Evolutionary conservation across 1,140 invertebrate genomes (phyloP).

Genomic region (Lasaia peninsularis): DNA sequence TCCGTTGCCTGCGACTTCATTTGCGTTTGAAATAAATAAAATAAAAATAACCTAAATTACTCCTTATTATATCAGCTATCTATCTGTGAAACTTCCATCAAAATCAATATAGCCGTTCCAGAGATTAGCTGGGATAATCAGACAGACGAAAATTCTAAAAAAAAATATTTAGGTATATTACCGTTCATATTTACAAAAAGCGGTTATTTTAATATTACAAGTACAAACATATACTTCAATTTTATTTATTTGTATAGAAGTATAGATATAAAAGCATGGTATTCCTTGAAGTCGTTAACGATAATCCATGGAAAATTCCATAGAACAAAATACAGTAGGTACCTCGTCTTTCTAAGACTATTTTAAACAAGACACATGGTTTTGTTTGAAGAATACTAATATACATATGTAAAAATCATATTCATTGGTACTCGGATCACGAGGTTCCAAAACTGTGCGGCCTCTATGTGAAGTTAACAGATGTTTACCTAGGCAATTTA

Average conservation of each 20-base stretch:
- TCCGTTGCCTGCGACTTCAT: no score
- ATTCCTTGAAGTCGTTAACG: no score
- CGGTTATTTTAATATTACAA: no score
- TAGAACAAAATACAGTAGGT: not conserved
- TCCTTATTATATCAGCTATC: no score
- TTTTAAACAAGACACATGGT: not conserved
- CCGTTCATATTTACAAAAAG: no score
- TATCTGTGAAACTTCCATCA: no score
- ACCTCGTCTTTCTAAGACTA: not conserved
- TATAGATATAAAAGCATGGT: not conserved
- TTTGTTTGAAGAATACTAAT: not conserved
- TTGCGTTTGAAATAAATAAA: no score
- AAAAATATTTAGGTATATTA: no score
- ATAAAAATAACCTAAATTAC: no score
- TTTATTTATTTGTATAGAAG: not conserved
- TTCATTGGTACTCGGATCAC: not conserved
- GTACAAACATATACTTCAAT: not conserved
- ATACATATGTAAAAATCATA: not conserved
- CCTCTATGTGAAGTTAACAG: slow-evolving; percentile 1
- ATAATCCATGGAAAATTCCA: not conserved
- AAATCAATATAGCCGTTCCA: no score
- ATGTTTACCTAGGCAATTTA: not conserved
- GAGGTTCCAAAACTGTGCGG: not conserved
- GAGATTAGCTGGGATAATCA: no score
- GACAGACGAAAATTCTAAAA: no score